These are phyloP conservation scores for Ceratitis capitata DNA, from an alignment of 1,140 invertebrate genomes.

Conservation along the genomic window DNA sequence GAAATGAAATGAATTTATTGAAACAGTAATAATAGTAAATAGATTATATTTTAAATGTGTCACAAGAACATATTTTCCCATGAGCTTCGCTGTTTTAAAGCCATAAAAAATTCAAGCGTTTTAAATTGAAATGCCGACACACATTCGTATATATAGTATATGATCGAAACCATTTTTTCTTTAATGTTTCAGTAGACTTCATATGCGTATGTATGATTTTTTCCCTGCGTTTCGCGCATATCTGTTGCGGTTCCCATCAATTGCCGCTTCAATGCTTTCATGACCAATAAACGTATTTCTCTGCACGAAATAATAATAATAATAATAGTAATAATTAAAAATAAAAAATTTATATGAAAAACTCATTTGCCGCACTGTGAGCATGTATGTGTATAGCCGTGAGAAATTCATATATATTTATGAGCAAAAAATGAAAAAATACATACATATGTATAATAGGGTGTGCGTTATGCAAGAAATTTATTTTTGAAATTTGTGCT, in stretches of 20 bases:
- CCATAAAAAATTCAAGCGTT: neutral
- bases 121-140: neutral
- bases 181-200: neutral
- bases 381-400: neutral
- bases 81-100: neutral
- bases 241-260: slow-evolving; percentile 17
- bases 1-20: no score
- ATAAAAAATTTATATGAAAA: neutral
- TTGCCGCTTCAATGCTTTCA: neutral
- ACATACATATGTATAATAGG: no score
- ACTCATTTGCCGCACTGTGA: no score
- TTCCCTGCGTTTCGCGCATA: neutral
- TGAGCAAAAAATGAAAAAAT: no score
- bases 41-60: no score
- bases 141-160: no score
- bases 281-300: neutral
- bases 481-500: no score
- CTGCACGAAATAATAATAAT: neutral
- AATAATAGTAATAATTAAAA: slow-evolving; percentile 10
- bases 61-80: no score
- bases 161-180: neutral
- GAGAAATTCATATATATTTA: no score
- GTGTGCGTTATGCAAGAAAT: no score
- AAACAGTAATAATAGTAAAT: no score
- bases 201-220: neutral